Conservation (phyloP, 1,140 invertebrate species). For the Goniozus legneri region DNA sequence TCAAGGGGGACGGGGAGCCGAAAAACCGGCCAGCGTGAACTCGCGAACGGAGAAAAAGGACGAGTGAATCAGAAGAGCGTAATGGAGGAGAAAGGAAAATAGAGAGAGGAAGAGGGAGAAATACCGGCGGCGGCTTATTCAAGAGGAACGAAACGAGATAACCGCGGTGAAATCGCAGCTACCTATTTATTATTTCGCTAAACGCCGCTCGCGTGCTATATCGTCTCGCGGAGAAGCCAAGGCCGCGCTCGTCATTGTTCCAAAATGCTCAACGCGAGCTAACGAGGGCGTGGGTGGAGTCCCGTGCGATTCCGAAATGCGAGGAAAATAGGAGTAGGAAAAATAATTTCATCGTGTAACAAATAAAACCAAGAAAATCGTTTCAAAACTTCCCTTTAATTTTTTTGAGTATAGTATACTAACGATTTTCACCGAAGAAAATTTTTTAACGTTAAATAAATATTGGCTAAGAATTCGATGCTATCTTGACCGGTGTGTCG, state of each 20-base stretch:
- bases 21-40: no score
- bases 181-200: slow-evolving; percentile 42
- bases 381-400: no score
- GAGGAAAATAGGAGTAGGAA: no score
- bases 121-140: slow-evolving; percentile 24
- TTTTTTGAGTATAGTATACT: no score
- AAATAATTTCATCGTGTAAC: no score
- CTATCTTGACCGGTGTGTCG: neutral
- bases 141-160: slow-evolving; percentile 28
- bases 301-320: no score
- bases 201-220: slow-evolving; percentile 32
- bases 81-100: neutral
- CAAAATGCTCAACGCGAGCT: slow-evolving; percentile 26
- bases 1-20: no score
- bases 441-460: no score
- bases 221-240: slow-evolving; percentile 32
- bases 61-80: neutral
- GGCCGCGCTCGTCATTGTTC: slow-evolving; percentile 20
- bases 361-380: no score
- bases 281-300: slow-evolving; percentile 20
- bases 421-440: no score
- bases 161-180: slow-evolving; percentile 28
- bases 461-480: slow-evolving; percentile 2
- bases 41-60: no score
- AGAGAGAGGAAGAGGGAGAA: neutral